A percentile compares a stretch with the other conserved stretches of the same genome.
phyloP scores from a whole-genome alignment of 2,113 vertebrate species.

The Saiga tatarica region DNA sequence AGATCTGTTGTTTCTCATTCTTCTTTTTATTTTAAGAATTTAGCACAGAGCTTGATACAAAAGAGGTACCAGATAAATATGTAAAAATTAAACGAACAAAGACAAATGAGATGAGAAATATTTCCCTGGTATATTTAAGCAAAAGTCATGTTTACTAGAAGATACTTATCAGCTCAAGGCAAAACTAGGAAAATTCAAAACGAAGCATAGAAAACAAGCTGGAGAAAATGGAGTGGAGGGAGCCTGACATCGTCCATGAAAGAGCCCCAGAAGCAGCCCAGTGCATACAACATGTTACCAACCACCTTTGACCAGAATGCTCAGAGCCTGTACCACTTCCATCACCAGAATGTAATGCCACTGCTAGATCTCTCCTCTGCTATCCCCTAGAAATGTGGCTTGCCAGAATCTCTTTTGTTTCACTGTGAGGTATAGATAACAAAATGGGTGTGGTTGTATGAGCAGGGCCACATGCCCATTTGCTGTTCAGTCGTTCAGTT shows the following conservation, averaged over 20 bases:
- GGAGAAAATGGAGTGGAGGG: neutral
- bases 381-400: neutral
- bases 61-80: neutral
- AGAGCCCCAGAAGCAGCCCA: neutral
- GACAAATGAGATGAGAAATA: neutral
- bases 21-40: neutral
- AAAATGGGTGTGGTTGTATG: neutral
- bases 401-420: neutral
- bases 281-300: neutral
- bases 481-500: fast-evolving
- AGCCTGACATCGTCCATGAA: no score
- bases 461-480: neutral
- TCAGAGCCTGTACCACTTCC: neutral
- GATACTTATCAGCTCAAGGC: neutral
- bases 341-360: neutral
- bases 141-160: neutral
- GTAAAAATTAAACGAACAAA: neutral
- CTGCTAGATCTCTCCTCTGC: no score
- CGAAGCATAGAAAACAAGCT: neutral
- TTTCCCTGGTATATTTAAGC: neutral
- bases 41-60: neutral
- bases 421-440: neutral
- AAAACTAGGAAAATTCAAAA: neutral
- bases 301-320: neutral
- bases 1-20: neutral